Evolutionary conservation across 2,888 invertebrate genomes (phyloP), one percentile per base, ranked within the genome.

Genomic region (Drosophila siamana): DNA sequence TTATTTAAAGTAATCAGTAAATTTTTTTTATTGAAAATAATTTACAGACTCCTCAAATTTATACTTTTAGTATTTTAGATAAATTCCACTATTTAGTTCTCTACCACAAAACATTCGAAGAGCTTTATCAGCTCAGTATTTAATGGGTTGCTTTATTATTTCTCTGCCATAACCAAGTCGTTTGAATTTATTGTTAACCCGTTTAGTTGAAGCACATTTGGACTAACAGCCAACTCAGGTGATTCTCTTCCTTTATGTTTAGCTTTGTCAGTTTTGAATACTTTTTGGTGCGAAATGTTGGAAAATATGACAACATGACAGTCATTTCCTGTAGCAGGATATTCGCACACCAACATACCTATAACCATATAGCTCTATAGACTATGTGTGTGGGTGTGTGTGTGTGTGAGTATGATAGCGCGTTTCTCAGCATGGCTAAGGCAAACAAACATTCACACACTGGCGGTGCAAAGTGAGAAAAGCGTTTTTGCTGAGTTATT

Each of bases 221-320:
- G 48, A 46, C 15, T 30, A 38, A 51, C 46, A 7, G 9, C 9
- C 4, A 26, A 40, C 9, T 36, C 43, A 36, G 44, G 43, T 43
- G 9, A 9, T 50, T 7, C 4, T 22, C 7, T 44, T 24, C 28
- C 15, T 24, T 41, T 33, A 11, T 33, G 4, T 46, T 30, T 4
- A 11, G 38, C 46, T 55, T 51, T 70, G 59, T 60, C 62, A 52
- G 46, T 28, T 63, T 67, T 63, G 24, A 41, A 47, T 57, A 62
- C 44, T 36, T 60, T 66, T 65, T 47, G 38, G 44, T 67, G 77
- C 38, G 33, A 71, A 71, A 67, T 67, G 62, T 52, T 67, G 44
- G 59, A 71, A 74, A 74, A 77, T 67, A 63, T 77, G 78, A 68
- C 73, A 77, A 72, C 52, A 63, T 64, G 73, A 68, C 67, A 56